Conservation (phyloP, 2,113 vertebrate species). For the Vulpes lagopus region DNA sequence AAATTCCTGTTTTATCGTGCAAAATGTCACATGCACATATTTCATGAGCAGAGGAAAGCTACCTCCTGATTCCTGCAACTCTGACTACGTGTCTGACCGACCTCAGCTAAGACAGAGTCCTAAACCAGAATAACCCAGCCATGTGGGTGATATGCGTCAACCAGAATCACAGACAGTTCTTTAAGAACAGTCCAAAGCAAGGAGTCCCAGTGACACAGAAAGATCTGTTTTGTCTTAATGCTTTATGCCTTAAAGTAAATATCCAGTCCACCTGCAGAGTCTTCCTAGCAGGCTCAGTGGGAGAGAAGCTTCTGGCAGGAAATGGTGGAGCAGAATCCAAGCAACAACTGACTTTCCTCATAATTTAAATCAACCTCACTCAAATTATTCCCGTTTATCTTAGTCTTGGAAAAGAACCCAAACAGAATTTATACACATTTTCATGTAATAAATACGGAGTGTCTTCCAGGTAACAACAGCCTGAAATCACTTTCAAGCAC, state of each 20-base stretch:
- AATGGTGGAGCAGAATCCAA: neutral
- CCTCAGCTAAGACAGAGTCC: neutral
- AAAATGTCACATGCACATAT: neutral
- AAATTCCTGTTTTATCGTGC: neutral
- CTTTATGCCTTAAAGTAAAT: neutral
- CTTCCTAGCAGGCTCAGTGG: neutral
- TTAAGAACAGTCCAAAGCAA: neutral
- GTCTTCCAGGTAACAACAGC: neutral
- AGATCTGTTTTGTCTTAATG: neutral
- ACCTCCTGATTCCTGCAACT: neutral
- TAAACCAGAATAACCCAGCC: neutral
- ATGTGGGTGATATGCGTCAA: neutral
- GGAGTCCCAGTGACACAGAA: neutral
- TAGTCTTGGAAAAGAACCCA: neutral
- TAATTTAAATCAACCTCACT: neutral
- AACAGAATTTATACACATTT: neutral
- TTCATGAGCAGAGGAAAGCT: conserved; percentile 31
- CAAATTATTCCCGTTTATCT: neutral
- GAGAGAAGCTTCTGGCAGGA: neutral
- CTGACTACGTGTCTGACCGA: neutral
- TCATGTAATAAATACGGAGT: neutral
- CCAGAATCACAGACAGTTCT: neutral
- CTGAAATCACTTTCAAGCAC: conserved; percentile 57
- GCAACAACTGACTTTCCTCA: neutral
- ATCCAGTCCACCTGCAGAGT: neutral